Evolutionary conservation across 2,888 invertebrate genomes (phyloP).

Genomic region (Cantharis lateralis): DNA sequence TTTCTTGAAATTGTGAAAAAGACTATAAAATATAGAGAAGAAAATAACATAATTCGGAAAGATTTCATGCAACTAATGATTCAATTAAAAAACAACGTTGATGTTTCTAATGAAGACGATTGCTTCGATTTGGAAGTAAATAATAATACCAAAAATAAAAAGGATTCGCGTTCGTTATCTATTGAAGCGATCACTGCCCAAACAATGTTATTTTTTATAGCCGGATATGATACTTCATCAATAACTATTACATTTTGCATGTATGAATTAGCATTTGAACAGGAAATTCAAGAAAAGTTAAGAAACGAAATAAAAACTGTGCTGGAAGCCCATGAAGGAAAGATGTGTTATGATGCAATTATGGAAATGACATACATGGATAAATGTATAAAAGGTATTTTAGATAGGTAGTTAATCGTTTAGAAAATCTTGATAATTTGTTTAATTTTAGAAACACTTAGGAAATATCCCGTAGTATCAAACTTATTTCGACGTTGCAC

Average conservation of each 20-base stretch:
- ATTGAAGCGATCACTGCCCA: not conserved
- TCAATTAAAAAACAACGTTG: not conserved
- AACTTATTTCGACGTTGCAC: not conserved
- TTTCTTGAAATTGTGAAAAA: not conserved
- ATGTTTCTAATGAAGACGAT: not conserved
- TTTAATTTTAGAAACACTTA: not conserved
- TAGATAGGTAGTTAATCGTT: not conserved
- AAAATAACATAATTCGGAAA: not conserved
- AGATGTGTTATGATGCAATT: not conserved
- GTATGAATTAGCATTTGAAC: not conserved
- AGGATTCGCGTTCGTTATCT: not conserved
- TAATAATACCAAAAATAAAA: not conserved
- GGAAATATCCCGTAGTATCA: not conserved
- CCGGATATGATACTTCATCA: not conserved
- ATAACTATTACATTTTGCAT: not conserved
- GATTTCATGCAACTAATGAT: not conserved
- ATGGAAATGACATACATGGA: not conserved
- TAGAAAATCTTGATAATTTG: not conserved
- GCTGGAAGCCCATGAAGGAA: not conserved
- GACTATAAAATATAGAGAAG: not conserved
- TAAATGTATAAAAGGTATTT: not conserved
- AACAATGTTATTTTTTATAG: not conserved
- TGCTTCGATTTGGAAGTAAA: not conserved
- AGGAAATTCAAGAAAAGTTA: not conserved
- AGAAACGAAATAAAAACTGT: not conserved